Evolutionary conservation across 2,888 invertebrate species (phyloP), one percentile per base, ranked within the genome.

Genomic region (Heliconius sara): DNA sequence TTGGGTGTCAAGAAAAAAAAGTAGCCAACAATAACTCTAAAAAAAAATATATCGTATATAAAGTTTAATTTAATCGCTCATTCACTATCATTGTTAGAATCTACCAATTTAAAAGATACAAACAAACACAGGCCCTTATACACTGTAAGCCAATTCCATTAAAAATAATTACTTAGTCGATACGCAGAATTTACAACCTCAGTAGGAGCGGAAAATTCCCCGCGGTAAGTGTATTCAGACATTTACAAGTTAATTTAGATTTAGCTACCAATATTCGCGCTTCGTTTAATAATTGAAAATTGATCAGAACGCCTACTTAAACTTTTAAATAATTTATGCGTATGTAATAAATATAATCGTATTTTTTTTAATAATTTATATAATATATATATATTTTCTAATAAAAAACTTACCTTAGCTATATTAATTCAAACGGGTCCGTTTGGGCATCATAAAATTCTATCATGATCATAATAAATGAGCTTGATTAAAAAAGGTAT

Each of bases 161-260:
- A 82, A 78, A 81, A 81, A 82, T 82, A 79, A 82, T 82, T 82
- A 82, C 82, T 79, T 82, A 80, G 82, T 72, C 80, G 80, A 82
- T 80, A 80, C 79, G 75, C 77, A 75, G 71, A 82, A 80, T 82
- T 82, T 80, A 82, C 76, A 79, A 79, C 82, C 80, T 73, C 60
- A 73, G 78, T 22, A 66, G 76, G 68, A 68, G 76, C 43, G 74
- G 57, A 74, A 79, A 74, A 79, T 79, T 75, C 81, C 80, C 79
- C 39, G 80, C 52, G 80, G 78, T 74, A 66, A 65, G 70, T 79
- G 79, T 76, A 27, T 81, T 74, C 76, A 81, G 65, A 76, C 79
- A 72, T 72, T 79, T 77, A 68, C 70, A 78, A 76, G 79, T 72
- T 77, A 81, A 79, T 79, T 79, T 81, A 79, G 77, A 81, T 78